Evolutionary conservation across 2,888 invertebrate species (phyloP).

Genomic region (Aricia artaxerxes): DNA sequence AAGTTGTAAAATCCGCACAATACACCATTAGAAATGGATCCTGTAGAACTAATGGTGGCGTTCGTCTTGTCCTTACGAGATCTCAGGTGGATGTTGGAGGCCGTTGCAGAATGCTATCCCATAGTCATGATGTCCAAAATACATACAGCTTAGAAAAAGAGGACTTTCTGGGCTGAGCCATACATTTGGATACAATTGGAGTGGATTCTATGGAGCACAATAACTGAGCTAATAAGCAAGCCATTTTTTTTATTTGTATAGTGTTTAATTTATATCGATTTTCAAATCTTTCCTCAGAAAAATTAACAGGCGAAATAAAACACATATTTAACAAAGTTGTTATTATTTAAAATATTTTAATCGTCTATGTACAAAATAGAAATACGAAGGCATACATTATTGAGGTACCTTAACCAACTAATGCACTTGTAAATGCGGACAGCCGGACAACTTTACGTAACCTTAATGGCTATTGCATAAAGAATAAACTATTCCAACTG

Average conservation of each 20-base stretch:
- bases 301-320: neutral
- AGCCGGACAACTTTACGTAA: neutral
- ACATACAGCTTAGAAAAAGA: slow-evolving; percentile 47
- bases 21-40: slow-evolving; percentile 53
- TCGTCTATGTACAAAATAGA: slow-evolving; percentile 17
- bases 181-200: too few species aligned
- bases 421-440: neutral
- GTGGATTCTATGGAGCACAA: too few species aligned
- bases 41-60: slow-evolving; percentile 53
- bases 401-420: neutral
- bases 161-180: neutral
- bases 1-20: slow-evolving; percentile 8
- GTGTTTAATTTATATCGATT: too few species aligned
- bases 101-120: slow-evolving; percentile 64
- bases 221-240: too few species aligned
- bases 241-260: too few species aligned
- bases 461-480: neutral
- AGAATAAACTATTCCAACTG: neutral
- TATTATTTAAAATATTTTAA: neutral
- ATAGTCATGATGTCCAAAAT: slow-evolving; percentile 61
- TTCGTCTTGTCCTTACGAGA: slow-evolving; percentile 58
- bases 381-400: neutral
- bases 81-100: slow-evolving; percentile 64
- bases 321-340: neutral
- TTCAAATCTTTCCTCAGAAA: neutral